A percentile compares a stretch with the other conserved stretches of the same genome.
These are phyloP conservation scores for Xiphorhynchus elegans DNA, from an alignment of 2,113 vertebrate genomes.

Conservation along the genomic window DNA sequence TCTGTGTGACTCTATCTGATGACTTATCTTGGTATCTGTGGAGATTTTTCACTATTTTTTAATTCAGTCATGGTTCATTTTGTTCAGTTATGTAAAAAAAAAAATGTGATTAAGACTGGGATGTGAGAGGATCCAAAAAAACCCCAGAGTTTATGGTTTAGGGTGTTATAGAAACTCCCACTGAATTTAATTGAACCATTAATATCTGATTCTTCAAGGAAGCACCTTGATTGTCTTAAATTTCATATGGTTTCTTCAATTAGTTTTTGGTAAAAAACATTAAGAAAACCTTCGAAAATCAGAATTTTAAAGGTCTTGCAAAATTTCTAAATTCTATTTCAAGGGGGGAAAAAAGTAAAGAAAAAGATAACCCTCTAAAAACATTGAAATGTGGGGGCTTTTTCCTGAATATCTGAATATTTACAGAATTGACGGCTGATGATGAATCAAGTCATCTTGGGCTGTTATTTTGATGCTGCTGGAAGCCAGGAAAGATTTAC, in stretches of 20 bases:
- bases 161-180: neutral
- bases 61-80: neutral
- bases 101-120: neutral
- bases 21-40: neutral
- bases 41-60: neutral
- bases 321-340: neutral
- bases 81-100: neutral
- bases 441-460: neutral
- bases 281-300: neutral
- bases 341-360: rapidly evolving
- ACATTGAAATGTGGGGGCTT: neutral
- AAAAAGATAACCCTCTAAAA: neutral
- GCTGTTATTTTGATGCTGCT: neutral
- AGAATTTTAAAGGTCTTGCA: neutral
- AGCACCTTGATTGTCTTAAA: neutral
- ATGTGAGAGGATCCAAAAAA: rapidly evolving
- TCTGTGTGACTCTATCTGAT: neutral
- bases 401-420: neutral
- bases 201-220: neutral
- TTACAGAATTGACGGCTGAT: neutral
- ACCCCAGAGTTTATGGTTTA: neutral
- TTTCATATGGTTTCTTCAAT: neutral
- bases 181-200: neutral
- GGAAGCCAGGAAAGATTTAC: neutral
- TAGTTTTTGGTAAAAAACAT: neutral